These are phyloP conservation scores for Agriopis aurantiaria DNA, from an alignment of 2,888 invertebrate species.

Conservation along the genomic window DNA sequence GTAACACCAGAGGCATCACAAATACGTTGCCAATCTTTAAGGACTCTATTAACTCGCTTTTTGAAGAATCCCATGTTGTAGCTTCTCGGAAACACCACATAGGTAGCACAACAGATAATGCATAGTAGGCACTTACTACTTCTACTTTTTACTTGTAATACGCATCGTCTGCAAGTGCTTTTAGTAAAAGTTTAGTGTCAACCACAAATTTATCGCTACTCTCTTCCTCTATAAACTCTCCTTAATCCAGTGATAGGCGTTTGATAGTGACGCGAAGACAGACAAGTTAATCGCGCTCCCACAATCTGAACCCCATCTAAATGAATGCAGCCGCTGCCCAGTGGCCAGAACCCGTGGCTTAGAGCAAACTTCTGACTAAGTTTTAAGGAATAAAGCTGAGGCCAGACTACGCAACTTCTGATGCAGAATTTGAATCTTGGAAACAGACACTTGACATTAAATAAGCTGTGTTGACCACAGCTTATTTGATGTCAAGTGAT, in stretches of 20 bases:
- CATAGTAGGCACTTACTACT: no score
- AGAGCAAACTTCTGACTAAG: neutral
- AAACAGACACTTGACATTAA: no score
- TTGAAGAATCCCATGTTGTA: no score
- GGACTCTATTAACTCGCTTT: no score
- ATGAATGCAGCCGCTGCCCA: conserved; percentile 1
- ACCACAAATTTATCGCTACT: conserved; percentile 16
- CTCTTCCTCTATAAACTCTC: conserved; percentile 7
- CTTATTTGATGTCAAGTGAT: no score
- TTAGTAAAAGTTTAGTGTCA: neutral
- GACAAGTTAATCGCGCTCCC: conserved; percentile 53
- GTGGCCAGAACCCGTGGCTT: neutral
- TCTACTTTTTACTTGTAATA: neutral
- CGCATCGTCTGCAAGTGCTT: neutral
- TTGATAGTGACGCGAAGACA: conserved; percentile 52
- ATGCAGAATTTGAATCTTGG: neutral
- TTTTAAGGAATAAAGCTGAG: neutral
- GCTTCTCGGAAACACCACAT: no score
- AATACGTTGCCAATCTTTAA: no score
- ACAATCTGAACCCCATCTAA: conserved; percentile 49
- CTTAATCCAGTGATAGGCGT: conserved; percentile 43
- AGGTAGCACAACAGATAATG: no score
- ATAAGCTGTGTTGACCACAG: no score
- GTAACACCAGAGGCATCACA: no score
- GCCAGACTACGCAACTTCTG: neutral